Conservation (phyloP, 2,797 vertebrate genomes). For the Rhinatrema bivittatum region DNA sequence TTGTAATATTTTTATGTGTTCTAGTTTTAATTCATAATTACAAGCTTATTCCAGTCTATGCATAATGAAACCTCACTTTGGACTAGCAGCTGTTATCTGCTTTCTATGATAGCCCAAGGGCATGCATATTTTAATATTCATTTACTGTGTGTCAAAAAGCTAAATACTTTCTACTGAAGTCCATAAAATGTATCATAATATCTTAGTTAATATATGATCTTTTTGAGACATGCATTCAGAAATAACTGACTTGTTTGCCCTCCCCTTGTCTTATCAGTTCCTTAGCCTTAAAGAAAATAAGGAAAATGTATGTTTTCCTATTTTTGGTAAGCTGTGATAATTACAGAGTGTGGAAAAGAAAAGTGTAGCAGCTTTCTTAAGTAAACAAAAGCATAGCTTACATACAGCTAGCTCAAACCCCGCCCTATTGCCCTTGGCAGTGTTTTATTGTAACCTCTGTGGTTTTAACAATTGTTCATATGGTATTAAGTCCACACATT, state of each 20-base stretch:
- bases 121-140: constrained; percentile 66
- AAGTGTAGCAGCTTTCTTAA: constrained; percentile 14
- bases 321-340: constrained; percentile 28
- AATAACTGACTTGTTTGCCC: constrained; percentile 20
- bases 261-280: too few species aligned
- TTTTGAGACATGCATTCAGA: constrained; percentile 50
- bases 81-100: constrained; percentile 66
- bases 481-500: constrained; percentile 42
- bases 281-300: too few species aligned
- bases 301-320: too few species aligned
- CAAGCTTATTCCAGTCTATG: constrained; percentile 57
- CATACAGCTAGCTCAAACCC: constrained; percentile 34
- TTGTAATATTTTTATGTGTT: constrained; percentile 35
- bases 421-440: constrained; percentile 33
- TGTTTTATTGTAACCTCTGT: constrained; percentile 50
- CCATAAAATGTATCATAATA: constrained; percentile 64
- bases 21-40: constrained; percentile 65
- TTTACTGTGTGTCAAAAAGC: constrained; percentile 63
- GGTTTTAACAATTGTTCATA: constrained; percentile 48
- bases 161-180: constrained; percentile 65
- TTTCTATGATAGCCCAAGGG: constrained; percentile 55
- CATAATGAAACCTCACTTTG: constrained; percentile 61
- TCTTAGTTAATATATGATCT: constrained; percentile 62
- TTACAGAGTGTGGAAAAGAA: constrained; percentile 26
- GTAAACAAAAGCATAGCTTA: constrained; percentile 26